Conservation (phyloP, 2,797 vertebrate genomes). For the Pelobates cultripes region DNA sequence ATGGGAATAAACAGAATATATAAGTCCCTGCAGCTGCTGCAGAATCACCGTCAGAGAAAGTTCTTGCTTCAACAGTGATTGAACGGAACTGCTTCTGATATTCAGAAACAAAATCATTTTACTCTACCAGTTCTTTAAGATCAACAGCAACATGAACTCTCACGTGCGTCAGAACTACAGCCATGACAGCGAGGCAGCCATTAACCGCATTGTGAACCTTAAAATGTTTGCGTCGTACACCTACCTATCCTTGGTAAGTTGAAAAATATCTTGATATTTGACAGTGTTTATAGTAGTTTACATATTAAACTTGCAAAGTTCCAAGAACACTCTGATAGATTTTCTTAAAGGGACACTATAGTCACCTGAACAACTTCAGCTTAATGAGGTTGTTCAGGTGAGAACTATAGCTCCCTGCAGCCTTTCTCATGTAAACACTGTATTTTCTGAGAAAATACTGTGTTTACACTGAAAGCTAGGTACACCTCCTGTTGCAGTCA, state of each 20-base stretch:
- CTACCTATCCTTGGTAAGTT: slow-evolving; percentile 81
- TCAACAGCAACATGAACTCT: slow-evolving; percentile 66
- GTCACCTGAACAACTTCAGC: too few species aligned
- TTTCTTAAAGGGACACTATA: too few species aligned
- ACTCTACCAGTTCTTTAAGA: neutral
- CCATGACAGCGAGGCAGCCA: slow-evolving; percentile 81
- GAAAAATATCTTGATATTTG: too few species aligned
- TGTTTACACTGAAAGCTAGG: too few species aligned
- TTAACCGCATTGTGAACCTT: slow-evolving; percentile 88
- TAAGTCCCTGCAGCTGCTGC: slow-evolving; percentile 1
- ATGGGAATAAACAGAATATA: slow-evolving; percentile 1
- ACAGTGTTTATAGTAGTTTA: too few species aligned
- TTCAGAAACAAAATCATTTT: neutral
- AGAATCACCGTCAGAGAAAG: slow-evolving; percentile 42
- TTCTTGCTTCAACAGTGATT: slow-evolving; percentile 80
- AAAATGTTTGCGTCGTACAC: slow-evolving; percentile 87
- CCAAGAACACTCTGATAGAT: too few species aligned
- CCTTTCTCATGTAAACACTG: too few species aligned
- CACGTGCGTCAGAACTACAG: slow-evolving; percentile 88
- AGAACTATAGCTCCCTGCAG: too few species aligned
- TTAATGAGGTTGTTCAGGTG: too few species aligned
- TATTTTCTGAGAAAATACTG: too few species aligned
- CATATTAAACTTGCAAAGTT: too few species aligned
- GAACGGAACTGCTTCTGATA: slow-evolving; percentile 66
- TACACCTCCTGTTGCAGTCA: too few species aligned